Percentiles rank a stretch among this genome's conserved stretches.
phyloP scores from a whole-genome alignment of 2,888 invertebrate species.

The Rhorus exstirpatorius region DNA sequence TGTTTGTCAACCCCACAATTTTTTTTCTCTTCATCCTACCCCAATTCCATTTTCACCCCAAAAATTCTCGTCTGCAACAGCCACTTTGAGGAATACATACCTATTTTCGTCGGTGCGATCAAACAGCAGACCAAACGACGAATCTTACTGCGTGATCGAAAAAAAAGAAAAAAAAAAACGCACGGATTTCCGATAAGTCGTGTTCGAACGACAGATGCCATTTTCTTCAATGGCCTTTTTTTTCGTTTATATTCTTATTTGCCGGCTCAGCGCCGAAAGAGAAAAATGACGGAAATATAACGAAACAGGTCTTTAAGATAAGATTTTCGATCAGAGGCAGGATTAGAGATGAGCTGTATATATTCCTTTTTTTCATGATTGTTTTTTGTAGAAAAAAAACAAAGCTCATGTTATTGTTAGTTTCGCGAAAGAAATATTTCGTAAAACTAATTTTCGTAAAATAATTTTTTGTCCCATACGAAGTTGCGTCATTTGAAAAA shows the following conservation, averaged over 20 bases:
- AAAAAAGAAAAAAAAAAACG: not conserved
- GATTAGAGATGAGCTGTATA: too few species aligned
- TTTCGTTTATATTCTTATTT: slow-evolving; percentile 13
- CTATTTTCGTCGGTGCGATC: slow-evolving; percentile 35
- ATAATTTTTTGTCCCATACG: too few species aligned
- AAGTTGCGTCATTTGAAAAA: too few species aligned
- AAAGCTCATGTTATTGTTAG: too few species aligned
- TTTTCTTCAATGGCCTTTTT: slow-evolving; percentile 36
- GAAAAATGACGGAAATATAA: slow-evolving; percentile 9
- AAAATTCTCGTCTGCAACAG: slow-evolving; percentile 14
- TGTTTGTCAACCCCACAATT: slow-evolving; percentile 25
- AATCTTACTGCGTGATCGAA: slow-evolving; percentile 35
- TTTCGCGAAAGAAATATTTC: too few species aligned
- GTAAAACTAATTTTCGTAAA: too few species aligned
- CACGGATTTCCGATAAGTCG: slow-evolving; percentile 30
- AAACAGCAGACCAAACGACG: slow-evolving; percentile 24
- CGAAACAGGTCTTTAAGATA: not conserved
- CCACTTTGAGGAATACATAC: slow-evolving; percentile 17
- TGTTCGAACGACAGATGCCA: slow-evolving; percentile 1
- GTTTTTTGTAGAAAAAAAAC: too few species aligned
- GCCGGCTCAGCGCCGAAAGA: not conserved
- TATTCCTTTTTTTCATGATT: too few species aligned
- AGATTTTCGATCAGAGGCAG: not conserved
- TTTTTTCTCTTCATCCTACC: slow-evolving; percentile 20
- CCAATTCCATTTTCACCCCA: slow-evolving; percentile 36